phyloP scores from a whole-genome alignment of 2,888 invertebrate species.

The Trissolcus brochymenae region DNA sequence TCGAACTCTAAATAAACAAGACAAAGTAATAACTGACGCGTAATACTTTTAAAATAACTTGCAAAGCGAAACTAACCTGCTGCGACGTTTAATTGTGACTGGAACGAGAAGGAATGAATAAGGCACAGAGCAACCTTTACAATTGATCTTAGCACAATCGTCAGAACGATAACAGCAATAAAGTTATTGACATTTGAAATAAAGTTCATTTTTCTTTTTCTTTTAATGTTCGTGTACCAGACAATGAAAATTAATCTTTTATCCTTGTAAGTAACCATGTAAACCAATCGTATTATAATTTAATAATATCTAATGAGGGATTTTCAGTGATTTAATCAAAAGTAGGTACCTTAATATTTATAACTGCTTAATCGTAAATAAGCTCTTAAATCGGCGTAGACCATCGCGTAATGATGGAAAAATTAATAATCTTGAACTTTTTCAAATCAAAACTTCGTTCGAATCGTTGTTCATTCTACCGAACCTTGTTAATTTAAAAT shows the following conservation, averaged over 20 bases:
- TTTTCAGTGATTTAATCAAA: too few relatives aligned
- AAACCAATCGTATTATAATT: too few relatives aligned
- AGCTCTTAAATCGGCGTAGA: too few relatives aligned
- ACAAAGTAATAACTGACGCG: background rate
- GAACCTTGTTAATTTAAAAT: too few relatives aligned
- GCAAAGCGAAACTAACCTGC: background rate
- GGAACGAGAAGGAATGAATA: conserved; percentile 1
- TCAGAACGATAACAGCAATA: background rate
- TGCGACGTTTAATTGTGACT: background rate
- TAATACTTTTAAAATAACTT: background rate
- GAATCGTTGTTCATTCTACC: too few relatives aligned
- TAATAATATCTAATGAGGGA: too few relatives aligned
- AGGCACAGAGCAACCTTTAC: conserved; percentile 6
- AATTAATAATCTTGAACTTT: too few relatives aligned
- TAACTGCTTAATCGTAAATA: too few relatives aligned
- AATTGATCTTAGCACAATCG: conserved; percentile 4
- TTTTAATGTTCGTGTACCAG: background rate
- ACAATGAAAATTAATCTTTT: conserved; percentile 5
- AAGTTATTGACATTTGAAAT: conserved; percentile 1
- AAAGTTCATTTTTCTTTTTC: background rate
- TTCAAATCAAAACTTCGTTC: too few relatives aligned
- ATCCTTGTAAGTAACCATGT: background rate
- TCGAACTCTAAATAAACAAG: background rate
- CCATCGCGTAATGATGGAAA: too few relatives aligned
- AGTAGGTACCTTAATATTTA: too few relatives aligned